Conservation (phyloP, 2,113 vertebrate species). For the Petromus typicus region DNA sequence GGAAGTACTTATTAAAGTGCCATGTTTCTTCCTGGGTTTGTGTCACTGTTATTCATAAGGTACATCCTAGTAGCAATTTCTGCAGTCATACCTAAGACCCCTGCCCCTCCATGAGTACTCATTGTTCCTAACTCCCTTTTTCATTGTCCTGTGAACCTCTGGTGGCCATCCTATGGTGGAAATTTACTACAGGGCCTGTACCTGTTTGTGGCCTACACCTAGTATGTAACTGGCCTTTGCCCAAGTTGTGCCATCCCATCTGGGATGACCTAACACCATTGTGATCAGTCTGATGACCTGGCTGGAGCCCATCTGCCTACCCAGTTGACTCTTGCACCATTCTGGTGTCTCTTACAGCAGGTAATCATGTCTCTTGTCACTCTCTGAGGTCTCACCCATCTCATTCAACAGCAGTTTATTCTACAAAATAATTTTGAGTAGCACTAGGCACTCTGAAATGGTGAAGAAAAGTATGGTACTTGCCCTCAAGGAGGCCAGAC, state of each 20-base stretch:
- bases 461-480: background rate
- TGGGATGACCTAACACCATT: constrained; percentile 65
- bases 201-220: constrained; percentile 55
- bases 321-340: constrained; percentile 67
- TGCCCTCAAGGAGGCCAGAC: background rate
- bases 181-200: constrained; percentile 66
- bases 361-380: background rate
- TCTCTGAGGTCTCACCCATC: background rate
- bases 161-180: constrained; percentile 43
- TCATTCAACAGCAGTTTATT: constrained; percentile 26
- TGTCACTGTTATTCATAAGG: background rate
- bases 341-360: background rate
- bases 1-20: background rate
- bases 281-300: constrained; percentile 62
- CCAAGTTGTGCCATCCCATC: constrained; percentile 67
- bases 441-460: background rate
- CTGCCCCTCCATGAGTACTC: background rate
- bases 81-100: background rate
- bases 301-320: constrained; percentile 69
- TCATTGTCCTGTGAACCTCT: background rate
- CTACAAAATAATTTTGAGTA: background rate
- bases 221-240: constrained; percentile 63
- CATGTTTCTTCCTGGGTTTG: background rate
- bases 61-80: background rate
- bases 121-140: background rate